Evolutionary conservation across 2,797 vertebrate genomes (phyloP).

Genomic region (Tiaroga cobitis): DNA sequence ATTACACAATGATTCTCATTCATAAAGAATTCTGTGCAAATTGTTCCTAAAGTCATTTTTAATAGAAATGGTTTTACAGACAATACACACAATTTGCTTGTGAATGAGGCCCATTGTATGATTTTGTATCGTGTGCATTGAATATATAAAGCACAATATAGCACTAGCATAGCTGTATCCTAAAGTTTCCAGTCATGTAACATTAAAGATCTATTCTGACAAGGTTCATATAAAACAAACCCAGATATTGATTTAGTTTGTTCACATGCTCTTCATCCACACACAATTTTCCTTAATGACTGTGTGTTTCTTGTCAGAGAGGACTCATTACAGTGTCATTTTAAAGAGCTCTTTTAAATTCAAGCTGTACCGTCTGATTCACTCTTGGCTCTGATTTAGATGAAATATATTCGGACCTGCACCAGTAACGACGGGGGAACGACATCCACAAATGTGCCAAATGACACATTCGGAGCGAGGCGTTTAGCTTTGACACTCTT

Average conservation of each 20-base stretch:
- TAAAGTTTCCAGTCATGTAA: not conserved
- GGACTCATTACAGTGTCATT: slow-evolving; percentile 16
- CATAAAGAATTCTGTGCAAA: not conserved
- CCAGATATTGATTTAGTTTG: slow-evolving; percentile 1
- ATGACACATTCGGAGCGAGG: not conserved
- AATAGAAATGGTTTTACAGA: not conserved
- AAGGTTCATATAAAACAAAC: slow-evolving; percentile 3
- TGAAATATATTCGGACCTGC: slow-evolving; percentile 19
- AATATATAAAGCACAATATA: not conserved
- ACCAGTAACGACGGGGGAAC: not conserved
- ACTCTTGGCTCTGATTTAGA: slow-evolving; percentile 16
- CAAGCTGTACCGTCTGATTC: not conserved
- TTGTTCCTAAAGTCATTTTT: not conserved
- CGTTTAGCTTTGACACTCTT: slow-evolving; percentile 10
- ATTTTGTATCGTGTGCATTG: not conserved
- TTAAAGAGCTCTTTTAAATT: slow-evolving; percentile 11
- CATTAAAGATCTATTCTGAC: slow-evolving; percentile 3
- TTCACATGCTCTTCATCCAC: not conserved
- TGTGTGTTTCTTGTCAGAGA: slow-evolving; percentile 21
- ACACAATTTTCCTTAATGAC: not conserved
- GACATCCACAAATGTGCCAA: not conserved
- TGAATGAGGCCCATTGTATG: not conserved
- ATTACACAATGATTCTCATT: not conserved
- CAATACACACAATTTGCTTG: not conserved
- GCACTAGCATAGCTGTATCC: not conserved